A percentile compares a stretch with the other conserved stretches of the same genome.
Evolutionary conservation across 2,113 vertebrate species (phyloP).

Genomic region (Nyctibius bracteatus): DNA sequence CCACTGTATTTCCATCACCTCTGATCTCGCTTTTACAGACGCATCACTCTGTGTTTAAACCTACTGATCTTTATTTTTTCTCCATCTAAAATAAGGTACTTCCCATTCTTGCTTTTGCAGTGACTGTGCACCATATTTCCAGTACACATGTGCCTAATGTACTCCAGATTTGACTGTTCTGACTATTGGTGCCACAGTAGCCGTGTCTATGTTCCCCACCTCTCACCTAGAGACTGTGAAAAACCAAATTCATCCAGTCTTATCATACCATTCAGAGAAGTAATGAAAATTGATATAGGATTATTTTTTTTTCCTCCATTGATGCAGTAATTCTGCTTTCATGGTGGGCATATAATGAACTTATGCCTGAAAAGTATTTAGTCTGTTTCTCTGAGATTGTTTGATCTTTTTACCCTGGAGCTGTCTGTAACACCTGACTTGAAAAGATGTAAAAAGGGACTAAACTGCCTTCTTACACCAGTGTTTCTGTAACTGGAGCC

Average conservation of each 20-base stretch:
- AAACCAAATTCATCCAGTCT: neutral
- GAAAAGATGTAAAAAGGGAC: neutral
- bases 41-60: neutral
- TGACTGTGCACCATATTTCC: neutral
- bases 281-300: neutral
- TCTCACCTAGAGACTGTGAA: neutral
- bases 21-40: neutral
- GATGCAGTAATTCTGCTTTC: neutral
- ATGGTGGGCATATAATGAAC: neutral
- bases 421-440: neutral
- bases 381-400: neutral
- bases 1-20: neutral
- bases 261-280: neutral
- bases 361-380: neutral
- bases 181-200: neutral
- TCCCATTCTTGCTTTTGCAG: neutral
- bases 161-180: neutral
- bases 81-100: neutral
- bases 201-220: neutral
- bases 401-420: neutral
- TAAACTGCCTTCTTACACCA: fast-evolving
- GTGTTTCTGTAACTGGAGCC: neutral
- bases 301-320: neutral
- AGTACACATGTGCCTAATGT: neutral
- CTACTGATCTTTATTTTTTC: neutral